A percentile compares a stretch with the other conserved stretches of the same genome.
These are phyloP conservation scores for Malaclemys terrapin DNA, from an alignment of 2,113 vertebrate species.

Conservation along the genomic window DNA sequence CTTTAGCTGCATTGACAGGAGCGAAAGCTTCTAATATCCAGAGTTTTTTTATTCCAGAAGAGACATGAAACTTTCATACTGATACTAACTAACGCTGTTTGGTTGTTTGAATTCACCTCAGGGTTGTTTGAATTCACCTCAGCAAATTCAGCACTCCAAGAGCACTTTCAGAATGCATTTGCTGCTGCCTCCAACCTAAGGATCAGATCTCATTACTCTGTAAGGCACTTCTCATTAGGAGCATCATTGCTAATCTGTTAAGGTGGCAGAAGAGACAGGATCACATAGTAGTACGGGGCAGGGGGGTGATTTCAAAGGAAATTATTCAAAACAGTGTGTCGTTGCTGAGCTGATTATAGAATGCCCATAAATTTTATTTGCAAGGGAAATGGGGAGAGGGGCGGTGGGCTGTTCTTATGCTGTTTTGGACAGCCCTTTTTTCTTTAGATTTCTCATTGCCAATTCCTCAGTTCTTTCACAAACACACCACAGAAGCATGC, in stretches of 20 bases:
- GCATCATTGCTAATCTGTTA: neutral
- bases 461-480: neutral
- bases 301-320: neutral
- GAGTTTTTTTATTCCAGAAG: neutral
- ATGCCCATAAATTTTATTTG: neutral
- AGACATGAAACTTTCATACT: neutral
- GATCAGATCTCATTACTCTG: neutral
- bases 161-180: neutral
- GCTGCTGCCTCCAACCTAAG: neutral
- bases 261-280: neutral
- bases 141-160: neutral
- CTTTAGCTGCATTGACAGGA: neutral
- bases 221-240: neutral
- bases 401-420: neutral
- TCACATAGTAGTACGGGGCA: neutral
- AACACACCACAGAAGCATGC: neutral
- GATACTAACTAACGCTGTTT: neutral
- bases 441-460: neutral
- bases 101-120: neutral
- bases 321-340: neutral
- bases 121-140: neutral
- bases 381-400: neutral
- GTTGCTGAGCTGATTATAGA: neutral
- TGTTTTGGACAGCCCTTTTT: neutral
- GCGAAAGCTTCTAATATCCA: neutral